These are phyloP conservation scores for Lepeophtheirus salmonis DNA, from an alignment of 1,140 invertebrate species.

Conservation along the genomic window DNA sequence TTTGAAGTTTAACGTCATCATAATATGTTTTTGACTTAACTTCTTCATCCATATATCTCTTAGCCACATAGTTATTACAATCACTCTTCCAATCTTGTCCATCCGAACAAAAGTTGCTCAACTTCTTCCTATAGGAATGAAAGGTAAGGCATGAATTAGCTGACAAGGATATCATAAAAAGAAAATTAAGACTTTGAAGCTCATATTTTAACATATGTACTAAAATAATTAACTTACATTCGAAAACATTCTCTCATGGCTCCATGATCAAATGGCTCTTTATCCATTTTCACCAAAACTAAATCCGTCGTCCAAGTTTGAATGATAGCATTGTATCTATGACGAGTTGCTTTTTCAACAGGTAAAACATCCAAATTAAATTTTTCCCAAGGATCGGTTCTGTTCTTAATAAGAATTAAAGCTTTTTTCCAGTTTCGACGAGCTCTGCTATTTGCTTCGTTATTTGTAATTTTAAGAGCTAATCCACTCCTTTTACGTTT, in stretches of 20 bases:
- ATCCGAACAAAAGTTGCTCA: slow-evolving; percentile 31
- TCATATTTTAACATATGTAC: no score
- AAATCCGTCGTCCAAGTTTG: slow-evolving; percentile 32
- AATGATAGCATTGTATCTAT: slow-evolving; percentile 30
- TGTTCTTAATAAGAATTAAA: slow-evolving; percentile 22
- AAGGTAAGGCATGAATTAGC: neutral
- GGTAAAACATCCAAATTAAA: slow-evolving; percentile 29
- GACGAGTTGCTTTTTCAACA: slow-evolving; percentile 27
- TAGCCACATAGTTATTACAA: slow-evolving; percentile 39
- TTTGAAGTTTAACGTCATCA: slow-evolving; percentile 35
- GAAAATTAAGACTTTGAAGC: no score
- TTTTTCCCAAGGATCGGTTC: slow-evolving; percentile 31
- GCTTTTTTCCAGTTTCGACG: slow-evolving; percentile 24
- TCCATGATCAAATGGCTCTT: slow-evolving; percentile 34
- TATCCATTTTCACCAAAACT: slow-evolving; percentile 33
- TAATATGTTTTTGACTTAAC: slow-evolving; percentile 35
- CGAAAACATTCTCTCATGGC: slow-evolving; percentile 40
- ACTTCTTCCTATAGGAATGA: slow-evolving; percentile 31
- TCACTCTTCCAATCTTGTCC: slow-evolving; percentile 32
- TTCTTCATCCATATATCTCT: slow-evolving; percentile 33
- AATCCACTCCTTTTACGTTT: no score
- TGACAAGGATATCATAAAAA: slow-evolving; percentile 4
- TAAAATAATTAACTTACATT: slow-evolving; percentile 29
- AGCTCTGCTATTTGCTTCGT: no score
- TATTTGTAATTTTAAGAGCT: no score